Base-by-base conservation (phyloP, 1,140 invertebrate genomes). In the Diploscapter pachys region DNA sequence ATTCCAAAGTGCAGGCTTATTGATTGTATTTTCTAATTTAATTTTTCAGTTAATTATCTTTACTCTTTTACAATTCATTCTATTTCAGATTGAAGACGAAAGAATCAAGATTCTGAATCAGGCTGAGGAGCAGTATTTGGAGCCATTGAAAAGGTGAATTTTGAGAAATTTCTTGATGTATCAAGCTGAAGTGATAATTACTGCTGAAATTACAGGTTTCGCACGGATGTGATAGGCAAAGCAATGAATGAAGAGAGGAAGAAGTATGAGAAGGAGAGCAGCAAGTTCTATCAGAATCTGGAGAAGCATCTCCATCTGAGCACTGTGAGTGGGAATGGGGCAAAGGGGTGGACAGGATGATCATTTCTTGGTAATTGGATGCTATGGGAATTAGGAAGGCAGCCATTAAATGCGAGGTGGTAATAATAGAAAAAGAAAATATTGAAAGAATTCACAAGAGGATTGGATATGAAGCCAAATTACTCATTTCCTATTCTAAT, bases 181-280 rank as follows among this genome's bases (percentile, higher is more conserved):
- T 59, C 13, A 13, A 13, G 13, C 9, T 13, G 57, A 59, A 59
- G 13, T 31, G 57, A 11, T 11, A 9, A 59, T 64, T 64, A 6
- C 63, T 48, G 63, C 63, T 50, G 6, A 5, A 31, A 94, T 96
- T 94, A 96, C 87, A 90, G 90, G 67, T 98, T 98, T 88, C 89
- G 95, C 68, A 96, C 96, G 86, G 92, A 94, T 80, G 92, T 95
- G 84, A 96, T 98, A 81, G 94, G 93, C 11, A 92, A 91, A 71
- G 94, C 94, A 49, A 95, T 81, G n/a, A 64, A 79, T 90, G 93
- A 95, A 80, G 93, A 93, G 68, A 96, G 96, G 86, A 97, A 97
- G 87, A 94, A 94, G 86, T 98, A 97, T 88, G 94, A 97, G 84
- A 97, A 97, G 84, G 94, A 96, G 87, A 97, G 95, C 2, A 90